Evolutionary conservation across 2,113 vertebrate genomes (phyloP), one percentile per base, ranked within the genome.

Genomic region (Camelus dromedarius): DNA sequence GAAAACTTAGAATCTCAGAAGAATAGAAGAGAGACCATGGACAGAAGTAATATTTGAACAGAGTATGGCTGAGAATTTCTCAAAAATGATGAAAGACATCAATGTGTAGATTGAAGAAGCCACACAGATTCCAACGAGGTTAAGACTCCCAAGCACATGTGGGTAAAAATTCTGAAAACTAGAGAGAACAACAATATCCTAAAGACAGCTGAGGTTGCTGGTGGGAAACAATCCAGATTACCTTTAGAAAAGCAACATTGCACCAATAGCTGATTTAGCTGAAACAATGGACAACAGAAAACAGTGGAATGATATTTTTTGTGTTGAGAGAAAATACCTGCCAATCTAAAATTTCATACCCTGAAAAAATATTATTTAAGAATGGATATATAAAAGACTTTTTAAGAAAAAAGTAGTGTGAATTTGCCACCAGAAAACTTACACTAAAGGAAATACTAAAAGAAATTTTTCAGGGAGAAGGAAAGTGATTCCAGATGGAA

Each of bases 11-110:
- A 69, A 69, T 69, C 35, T 89, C 32, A 70, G 75, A n/a, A 69
- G 35, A 54, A 69, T 20, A 69, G 48, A 81, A 75, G 70, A 58
- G 14, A 42, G 22, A 85, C 28, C 73, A 46, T 35, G 32, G 48
- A 56, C 20, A 77, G 69, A 80, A 81, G 26, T 20, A 87, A n/a
- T 66, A 82, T 90, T 70, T 89, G 58, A 90, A 80, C 16, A 56
- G 32, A 87, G 1, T 35, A 46, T 38, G 38, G 10, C 7, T 62
- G 35, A 92, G 28, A 28, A 56, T 82, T 30, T 85, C 24, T 97
- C 73, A 70, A 80, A 80, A 85, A 85, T 50, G n/a, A 93, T 62
- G 50, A 69, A 67, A 96, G 11, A 73, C 19, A 73, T 76, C 62
- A 66, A 88, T 91, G 18, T 83, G 22, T 24, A 93, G n/a, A 73